Percentiles rank a stretch among this genome's conserved stretches.
Evolutionary conservation across 2,113 vertebrate genomes (phyloP).

Genomic region (Danio rerio): DNA sequence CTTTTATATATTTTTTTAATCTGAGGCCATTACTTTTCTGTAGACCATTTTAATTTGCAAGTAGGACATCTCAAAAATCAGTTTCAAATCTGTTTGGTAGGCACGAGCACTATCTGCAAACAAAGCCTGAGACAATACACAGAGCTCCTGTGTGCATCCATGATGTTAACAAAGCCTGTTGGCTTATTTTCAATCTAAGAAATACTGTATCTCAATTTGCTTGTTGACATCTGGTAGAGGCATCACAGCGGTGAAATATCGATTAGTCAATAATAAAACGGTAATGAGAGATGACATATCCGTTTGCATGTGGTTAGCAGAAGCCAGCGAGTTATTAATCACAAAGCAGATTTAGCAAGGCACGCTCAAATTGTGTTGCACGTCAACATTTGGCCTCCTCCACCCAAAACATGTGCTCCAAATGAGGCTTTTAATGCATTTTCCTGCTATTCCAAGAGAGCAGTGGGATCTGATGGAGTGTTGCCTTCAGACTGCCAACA

Average conservation of each 20-base stretch:
- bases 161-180: conserved; percentile 11
- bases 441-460: conserved; percentile 52
- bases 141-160: neutral
- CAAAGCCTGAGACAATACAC: too few species aligned
- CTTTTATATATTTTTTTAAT: too few species aligned
- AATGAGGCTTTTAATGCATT: conserved; percentile 59
- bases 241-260: conserved; percentile 35
- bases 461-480: conserved; percentile 47
- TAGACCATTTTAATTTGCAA: too few species aligned
- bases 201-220: conserved; percentile 32
- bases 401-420: conserved; percentile 53
- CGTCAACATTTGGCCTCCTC: conserved; percentile 47
- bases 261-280: conserved; percentile 43
- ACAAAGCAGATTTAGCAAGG: conserved; percentile 46
- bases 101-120: too few species aligned
- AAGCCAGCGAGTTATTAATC: conserved; percentile 48
- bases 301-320: conserved; percentile 42
- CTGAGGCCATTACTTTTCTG: too few species aligned
- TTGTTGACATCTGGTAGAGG: conserved; percentile 22
- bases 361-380: conserved; percentile 38
- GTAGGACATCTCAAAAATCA: too few species aligned
- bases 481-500: conserved; percentile 53
- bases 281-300: conserved; percentile 44
- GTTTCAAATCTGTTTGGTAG: too few species aligned
- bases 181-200: conserved; percentile 5